A percentile compares a stretch with the other conserved stretches of the same genome.
Evolutionary conservation across 2,888 invertebrate genomes (phyloP).

Genomic region (Chrysina gloriosa): DNA sequence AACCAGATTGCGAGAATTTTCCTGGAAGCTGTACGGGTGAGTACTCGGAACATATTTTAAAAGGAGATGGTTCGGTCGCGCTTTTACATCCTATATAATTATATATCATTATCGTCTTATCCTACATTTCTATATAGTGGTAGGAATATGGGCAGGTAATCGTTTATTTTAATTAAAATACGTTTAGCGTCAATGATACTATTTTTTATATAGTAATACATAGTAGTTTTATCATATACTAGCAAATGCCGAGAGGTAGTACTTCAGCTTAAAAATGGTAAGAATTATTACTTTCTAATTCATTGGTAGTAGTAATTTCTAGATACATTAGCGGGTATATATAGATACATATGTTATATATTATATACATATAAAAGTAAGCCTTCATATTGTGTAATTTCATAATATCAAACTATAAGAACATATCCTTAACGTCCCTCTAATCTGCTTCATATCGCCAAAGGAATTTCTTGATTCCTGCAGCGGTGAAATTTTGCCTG

Average conservation of each 20-base stretch:
- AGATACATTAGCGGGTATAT: too few relatives aligned
- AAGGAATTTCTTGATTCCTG: conserved; percentile 7
- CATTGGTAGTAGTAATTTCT: too few relatives aligned
- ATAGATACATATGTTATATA: too few relatives aligned
- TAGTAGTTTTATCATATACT: neutral
- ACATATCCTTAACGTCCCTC: too few relatives aligned
- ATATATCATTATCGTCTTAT: conserved; percentile 27
- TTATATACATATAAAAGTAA: too few relatives aligned
- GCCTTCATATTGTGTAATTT: too few relatives aligned
- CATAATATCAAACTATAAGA: too few relatives aligned
- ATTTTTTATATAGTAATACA: neutral
- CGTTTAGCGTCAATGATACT: neutral
- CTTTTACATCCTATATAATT: conserved; percentile 26
- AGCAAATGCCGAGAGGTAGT: too few relatives aligned
- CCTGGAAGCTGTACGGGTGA: conserved; percentile 20
- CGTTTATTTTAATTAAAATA: conserved; percentile 25
- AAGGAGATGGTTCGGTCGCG: conserved; percentile 20
- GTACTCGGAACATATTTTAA: conserved; percentile 35
- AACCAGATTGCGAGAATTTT: conserved; percentile 22
- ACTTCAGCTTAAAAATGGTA: too few relatives aligned
- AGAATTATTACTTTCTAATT: too few relatives aligned
- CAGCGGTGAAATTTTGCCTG: conserved; percentile 9
- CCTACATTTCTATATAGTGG: conserved; percentile 3
- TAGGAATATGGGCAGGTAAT: conserved; percentile 6
- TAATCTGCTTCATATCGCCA: neutral